Conservation (phyloP, 2,888 invertebrate species). For the Torymus texanus region DNA sequence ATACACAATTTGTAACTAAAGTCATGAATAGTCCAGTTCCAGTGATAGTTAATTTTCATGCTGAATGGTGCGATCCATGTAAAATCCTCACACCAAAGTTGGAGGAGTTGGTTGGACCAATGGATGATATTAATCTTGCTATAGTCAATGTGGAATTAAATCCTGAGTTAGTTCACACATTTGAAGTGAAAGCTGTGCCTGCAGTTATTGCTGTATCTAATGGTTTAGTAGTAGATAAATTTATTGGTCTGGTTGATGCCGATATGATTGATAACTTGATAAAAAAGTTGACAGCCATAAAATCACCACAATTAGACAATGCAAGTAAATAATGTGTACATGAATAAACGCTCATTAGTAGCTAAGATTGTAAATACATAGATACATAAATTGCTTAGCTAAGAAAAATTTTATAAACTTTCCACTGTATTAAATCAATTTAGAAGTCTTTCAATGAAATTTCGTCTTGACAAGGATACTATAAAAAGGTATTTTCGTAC, state of each 20-base stretch:
- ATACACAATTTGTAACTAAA: conserved; percentile 86
- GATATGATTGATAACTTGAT: conserved; percentile 88
- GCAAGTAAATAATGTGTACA: conserved; percentile 13
- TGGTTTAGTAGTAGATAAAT: conserved; percentile 90
- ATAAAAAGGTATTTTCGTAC: conserved; percentile 3
- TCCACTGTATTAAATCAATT: neutral
- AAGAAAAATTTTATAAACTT: neutral
- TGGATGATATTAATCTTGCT: conserved; percentile 85
- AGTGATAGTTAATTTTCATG: conserved; percentile 94
- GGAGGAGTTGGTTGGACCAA: conserved; percentile 84
- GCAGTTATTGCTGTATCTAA: conserved; percentile 88
- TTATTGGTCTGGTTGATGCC: conserved; percentile 89
- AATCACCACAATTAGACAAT: conserved; percentile 16
- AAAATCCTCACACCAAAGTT: conserved; percentile 90
- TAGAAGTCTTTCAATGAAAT: no score
- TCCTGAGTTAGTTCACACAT: conserved; percentile 88
- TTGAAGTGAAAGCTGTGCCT: conserved; percentile 89
- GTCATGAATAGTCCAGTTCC: conserved; percentile 90
- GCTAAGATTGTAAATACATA: neutral
- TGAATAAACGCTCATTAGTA: conserved; percentile 7
- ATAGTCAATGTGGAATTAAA: conserved; percentile 89
- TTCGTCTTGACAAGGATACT: no score
- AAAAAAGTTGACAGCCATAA: conserved; percentile 76
- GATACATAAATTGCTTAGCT: neutral
- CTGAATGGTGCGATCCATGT: conserved; percentile 94